Evolutionary conservation across 2,888 invertebrate species (phyloP), one percentile per base, ranked within the genome.

Genomic region (Nematopogon swammerdamellus): DNA sequence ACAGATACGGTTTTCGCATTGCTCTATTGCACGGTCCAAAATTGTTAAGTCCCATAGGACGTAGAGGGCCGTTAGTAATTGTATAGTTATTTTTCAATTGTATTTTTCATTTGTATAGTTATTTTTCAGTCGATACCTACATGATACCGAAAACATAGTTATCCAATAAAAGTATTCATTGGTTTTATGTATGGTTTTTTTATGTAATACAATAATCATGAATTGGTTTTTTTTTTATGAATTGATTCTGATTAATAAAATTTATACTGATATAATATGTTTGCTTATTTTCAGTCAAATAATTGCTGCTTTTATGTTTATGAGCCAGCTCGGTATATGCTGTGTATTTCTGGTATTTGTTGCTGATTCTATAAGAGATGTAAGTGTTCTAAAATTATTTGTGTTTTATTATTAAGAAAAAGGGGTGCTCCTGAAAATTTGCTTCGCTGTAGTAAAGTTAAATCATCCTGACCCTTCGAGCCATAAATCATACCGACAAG

Each of bases 241-340:
- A n/a, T n/a, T n/a, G n/a, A n/a, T n/a, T n/a, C n/a, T n/a, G n/a
- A n/a, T n/a, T n/a, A n/a, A n/a, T n/a, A n/a, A n/a, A n/a, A n/a
- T n/a, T n/a, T n/a, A n/a, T n/a, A n/a, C n/a, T n/a, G n/a, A n/a
- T n/a, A n/a, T n/a, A 25, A 42, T 16, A 18, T 48, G 10, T 11
- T 42, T 18, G 3, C 10, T 18, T 51, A 43, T 51, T 64, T 63
- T 18, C 66, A 72, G 72, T 16, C 42, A 51, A 3, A 59, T 70
- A 14, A 63, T 72, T 45, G 63, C 66, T 0, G 54, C 58, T 1
- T 65, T 67, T 45, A 70, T 72, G 72, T 36, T 71, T n/a, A 8
- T 67, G 36, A 70, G 65, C 46, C 72, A 72, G 52, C 50, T 72
- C 19, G 70, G 67, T 36, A 69, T 69, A 51, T 70, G 72, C 52